phyloP scores from a whole-genome alignment of 2,888 invertebrate genomes.

The Piscicola geometra region DNA sequence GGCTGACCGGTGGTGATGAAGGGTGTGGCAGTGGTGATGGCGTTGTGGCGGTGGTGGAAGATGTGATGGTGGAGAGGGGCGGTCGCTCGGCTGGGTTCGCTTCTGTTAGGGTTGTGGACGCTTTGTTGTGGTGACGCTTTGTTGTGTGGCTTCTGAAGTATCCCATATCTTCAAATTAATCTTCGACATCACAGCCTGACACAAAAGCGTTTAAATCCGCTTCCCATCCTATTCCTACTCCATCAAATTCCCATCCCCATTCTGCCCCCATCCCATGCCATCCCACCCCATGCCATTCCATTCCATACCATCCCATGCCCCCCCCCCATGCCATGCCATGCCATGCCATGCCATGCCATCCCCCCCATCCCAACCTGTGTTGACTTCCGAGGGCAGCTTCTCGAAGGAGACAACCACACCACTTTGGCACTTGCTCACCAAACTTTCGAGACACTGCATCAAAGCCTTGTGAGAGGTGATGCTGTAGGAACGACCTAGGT shows the following conservation, averaged over 20 bases:
- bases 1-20: conserved; percentile 2
- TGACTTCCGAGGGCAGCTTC: conserved; percentile 77
- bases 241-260: no score
- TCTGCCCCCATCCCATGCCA: no score
- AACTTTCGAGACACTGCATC: conserved; percentile 90
- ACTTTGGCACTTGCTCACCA: conserved; percentile 93
- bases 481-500: conserved; percentile 80
- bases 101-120: no score
- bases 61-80: not conserved
- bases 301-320: no score
- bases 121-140: no score
- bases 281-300: no score
- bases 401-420: conserved; percentile 97
- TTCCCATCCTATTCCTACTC: no score
- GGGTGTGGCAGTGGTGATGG: not conserved
- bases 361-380: not conserved
- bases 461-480: conserved; percentile 90
- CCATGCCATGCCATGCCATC: not conserved
- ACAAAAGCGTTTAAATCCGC: no score
- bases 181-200: no score
- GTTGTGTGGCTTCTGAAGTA: no score
- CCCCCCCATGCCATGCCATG: not conserved
- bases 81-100: no score
- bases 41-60: conserved; percentile 39
- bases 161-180: no score